Conservation (phyloP, 2,113 vertebrate genomes). For the Ondatra zibethicus region DNA sequence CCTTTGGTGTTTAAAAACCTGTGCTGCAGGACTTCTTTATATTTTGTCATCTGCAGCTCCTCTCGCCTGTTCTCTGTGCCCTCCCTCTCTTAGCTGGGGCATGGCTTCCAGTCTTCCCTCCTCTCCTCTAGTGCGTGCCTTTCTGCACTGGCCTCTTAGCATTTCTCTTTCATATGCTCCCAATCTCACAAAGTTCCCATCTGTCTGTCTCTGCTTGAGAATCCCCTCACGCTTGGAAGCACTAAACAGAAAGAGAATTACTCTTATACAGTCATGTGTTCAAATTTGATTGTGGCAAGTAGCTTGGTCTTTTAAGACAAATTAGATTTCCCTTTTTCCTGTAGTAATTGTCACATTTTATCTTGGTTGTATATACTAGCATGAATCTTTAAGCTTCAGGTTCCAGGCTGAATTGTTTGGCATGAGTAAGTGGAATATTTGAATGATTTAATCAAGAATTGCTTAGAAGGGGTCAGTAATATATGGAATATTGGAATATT, state of each 20-base stretch:
- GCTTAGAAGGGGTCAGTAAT: conserved; percentile 17
- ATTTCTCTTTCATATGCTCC: conserved; percentile 8
- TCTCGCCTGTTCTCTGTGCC: background rate
- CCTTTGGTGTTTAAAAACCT: background rate
- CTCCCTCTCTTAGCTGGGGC: background rate
- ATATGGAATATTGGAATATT: background rate
- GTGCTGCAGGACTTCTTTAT: background rate
- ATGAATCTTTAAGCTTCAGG: background rate
- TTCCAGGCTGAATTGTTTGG: background rate
- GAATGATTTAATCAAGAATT: background rate
- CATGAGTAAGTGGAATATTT: background rate
- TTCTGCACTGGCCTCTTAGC: background rate
- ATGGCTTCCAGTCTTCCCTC: background rate
- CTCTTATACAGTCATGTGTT: background rate
- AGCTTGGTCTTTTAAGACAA: background rate
- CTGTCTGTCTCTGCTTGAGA: background rate
- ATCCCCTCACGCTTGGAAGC: background rate
- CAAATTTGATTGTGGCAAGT: background rate
- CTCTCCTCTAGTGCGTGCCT: background rate
- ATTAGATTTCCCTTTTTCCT: background rate
- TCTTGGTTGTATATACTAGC: background rate
- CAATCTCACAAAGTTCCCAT: background rate
- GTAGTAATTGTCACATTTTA: background rate
- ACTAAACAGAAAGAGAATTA: background rate
- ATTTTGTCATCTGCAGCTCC: background rate